These are phyloP conservation scores for Sitta carolinensis DNA, from an alignment of 2,797 vertebrate genomes.

Conservation along the genomic window DNA sequence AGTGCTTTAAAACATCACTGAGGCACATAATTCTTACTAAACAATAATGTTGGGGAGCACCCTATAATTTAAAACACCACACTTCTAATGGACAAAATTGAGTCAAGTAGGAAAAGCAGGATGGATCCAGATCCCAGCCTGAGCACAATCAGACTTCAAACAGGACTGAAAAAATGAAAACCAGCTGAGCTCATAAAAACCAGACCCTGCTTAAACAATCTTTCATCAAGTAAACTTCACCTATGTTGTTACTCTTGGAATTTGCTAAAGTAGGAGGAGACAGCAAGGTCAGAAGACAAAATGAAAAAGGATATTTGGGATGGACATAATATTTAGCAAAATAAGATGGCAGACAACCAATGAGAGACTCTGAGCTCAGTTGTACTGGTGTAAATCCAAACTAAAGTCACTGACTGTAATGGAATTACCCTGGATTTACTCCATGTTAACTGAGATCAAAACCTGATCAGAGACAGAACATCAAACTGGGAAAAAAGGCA, in stretches of 20 bases:
- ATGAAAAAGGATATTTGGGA: not conserved
- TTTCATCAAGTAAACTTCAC: conserved; percentile 33
- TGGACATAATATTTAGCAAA: conserved; percentile 1
- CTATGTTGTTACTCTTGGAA: conserved; percentile 39
- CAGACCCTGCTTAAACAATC: conserved; percentile 30
- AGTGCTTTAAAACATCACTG: conserved; percentile 27
- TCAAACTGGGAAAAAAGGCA: not conserved
- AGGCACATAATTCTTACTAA: conserved; percentile 12
- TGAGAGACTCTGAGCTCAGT: conserved; percentile 36
- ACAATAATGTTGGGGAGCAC: not conserved
- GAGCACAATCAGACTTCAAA: conserved; percentile 24
- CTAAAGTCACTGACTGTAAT: not conserved
- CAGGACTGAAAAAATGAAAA: conserved; percentile 5
- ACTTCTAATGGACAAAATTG: conserved; percentile 36
- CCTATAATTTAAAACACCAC: conserved; percentile 41
- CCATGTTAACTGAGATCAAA: conserved; percentile 11
- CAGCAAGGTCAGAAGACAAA: not conserved
- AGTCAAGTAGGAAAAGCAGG: not conserved
- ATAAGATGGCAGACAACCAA: not conserved
- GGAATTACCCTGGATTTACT: conserved; percentile 23
- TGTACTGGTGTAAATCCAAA: conserved; percentile 49
- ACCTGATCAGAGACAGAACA: not conserved
- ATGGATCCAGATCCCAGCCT: conserved; percentile 26
- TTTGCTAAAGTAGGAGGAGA: conserved; percentile 19
- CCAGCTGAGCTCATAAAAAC: conserved; percentile 49